Evolutionary conservation across 2,797 vertebrate species (phyloP).

Genomic region (Gallinago solitaria): DNA sequence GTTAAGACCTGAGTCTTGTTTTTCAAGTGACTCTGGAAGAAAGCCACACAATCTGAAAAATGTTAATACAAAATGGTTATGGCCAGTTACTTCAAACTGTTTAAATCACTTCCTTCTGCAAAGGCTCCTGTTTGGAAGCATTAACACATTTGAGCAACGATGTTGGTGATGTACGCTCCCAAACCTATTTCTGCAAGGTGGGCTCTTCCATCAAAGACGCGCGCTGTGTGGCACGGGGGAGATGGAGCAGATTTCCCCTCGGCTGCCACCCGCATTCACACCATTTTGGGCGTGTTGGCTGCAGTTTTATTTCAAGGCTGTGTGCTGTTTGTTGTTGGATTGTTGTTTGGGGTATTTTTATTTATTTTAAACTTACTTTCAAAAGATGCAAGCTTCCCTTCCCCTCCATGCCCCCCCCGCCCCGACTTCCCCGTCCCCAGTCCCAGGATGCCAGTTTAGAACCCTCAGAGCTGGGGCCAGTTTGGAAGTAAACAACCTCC

Average conservation of each 20-base stretch:
- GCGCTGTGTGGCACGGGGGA: fast-evolving
- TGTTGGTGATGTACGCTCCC: not conserved
- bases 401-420: too few relatives aligned
- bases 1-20: not conserved
- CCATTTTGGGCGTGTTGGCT: not conserved
- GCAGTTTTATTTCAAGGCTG: not conserved
- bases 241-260: not conserved
- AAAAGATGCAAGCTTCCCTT: not conserved
- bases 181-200: not conserved
- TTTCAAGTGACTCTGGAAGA: not conserved
- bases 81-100: not conserved
- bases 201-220: fast-evolving
- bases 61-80: not conserved
- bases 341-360: not conserved
- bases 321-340: not conserved
- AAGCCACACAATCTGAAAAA: not conserved
- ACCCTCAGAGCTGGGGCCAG: too few relatives aligned
- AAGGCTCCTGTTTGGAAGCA: not conserved
- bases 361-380: not conserved
- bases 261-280: fast-evolving
- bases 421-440: too few relatives aligned
- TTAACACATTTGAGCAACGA: not conserved
- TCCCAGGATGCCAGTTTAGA: not conserved
- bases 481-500: not conserved
- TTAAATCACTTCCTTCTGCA: not conserved